These are phyloP conservation scores for Pseudochirops cupreus DNA, from an alignment of 2,797 vertebrate species.

Conservation along the genomic window DNA sequence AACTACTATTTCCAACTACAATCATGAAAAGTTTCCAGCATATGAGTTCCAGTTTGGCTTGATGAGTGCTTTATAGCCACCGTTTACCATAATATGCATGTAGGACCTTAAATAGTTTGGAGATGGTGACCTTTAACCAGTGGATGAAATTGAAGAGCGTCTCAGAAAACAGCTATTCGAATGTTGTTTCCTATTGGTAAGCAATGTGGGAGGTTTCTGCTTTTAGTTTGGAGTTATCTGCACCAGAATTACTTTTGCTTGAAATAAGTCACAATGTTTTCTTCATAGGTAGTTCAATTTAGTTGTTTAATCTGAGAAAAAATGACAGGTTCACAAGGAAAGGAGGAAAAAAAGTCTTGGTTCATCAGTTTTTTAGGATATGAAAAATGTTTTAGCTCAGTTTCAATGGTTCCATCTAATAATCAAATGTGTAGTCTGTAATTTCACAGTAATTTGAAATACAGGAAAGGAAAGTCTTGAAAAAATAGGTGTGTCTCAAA, in stretches of 20 bases:
- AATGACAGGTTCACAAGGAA: slow-evolving; percentile 65
- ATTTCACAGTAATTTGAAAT: slow-evolving; percentile 77
- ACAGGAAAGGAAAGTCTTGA: slow-evolving; percentile 68
- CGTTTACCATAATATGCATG: not conserved
- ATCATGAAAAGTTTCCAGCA: not conserved
- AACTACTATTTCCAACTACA: not conserved
- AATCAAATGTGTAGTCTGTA: slow-evolving; percentile 72
- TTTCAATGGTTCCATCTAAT: slow-evolving; percentile 61
- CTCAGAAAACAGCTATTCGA: slow-evolving; percentile 8
- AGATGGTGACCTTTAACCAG: not conserved
- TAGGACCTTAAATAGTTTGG: not conserved
- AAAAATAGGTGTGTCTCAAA: slow-evolving; percentile 64
- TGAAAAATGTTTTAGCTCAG: slow-evolving; percentile 65
- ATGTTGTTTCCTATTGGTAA: slow-evolving; percentile 44
- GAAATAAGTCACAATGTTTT: slow-evolving; percentile 71
- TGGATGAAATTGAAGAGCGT: not conserved
- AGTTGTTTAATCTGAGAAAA: slow-evolving; percentile 75
- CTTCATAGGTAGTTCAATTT: slow-evolving; percentile 68
- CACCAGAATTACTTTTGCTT: slow-evolving; percentile 61
- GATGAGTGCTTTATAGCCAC: slow-evolving; percentile 43
- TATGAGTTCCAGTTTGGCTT: not conserved
- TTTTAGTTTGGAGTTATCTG: slow-evolving; percentile 54
- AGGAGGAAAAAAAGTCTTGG: slow-evolving; percentile 43
- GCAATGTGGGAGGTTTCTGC: not conserved
- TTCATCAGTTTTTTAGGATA: slow-evolving; percentile 60